phyloP scores from a whole-genome alignment of 2,113 vertebrate genomes.

The Psammodynastes pulverulentus region DNA sequence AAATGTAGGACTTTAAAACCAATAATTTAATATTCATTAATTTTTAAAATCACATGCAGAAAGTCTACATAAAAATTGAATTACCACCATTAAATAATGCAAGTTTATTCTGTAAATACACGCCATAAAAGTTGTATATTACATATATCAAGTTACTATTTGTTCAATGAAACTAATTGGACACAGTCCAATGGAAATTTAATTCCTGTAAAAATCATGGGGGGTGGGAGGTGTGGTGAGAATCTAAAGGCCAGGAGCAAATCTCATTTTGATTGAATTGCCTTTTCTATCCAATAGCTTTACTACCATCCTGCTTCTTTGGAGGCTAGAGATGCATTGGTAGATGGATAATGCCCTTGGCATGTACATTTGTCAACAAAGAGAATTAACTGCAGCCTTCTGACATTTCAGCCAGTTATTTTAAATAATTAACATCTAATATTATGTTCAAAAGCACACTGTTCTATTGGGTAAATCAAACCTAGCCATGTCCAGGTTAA shows the following conservation, averaged over 20 bases:
- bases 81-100: neutral
- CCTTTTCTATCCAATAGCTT: neutral
- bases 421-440: neutral
- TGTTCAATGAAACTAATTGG: constrained; percentile 25
- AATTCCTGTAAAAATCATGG: neutral
- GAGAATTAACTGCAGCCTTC: neutral
- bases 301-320: neutral
- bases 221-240: too few relatives aligned
- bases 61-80: neutral
- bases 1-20: neutral
- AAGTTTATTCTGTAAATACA: neutral
- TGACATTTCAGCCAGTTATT: neutral
- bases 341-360: neutral
- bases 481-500: neutral
- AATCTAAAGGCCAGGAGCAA: neutral
- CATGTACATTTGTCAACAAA: neutral
- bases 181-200: constrained; percentile 11
- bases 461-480: neutral
- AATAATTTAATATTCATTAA: neutral
- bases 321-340: neutral
- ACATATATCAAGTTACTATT: neutral
- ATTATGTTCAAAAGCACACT: neutral
- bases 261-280: neutral
- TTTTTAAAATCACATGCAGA: neutral
- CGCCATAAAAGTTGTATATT: neutral